A percentile compares a stretch with the other conserved stretches of the same genome.
Conservation (phyloP, 2,113 vertebrate species). For the Falco punctatus region DNA sequence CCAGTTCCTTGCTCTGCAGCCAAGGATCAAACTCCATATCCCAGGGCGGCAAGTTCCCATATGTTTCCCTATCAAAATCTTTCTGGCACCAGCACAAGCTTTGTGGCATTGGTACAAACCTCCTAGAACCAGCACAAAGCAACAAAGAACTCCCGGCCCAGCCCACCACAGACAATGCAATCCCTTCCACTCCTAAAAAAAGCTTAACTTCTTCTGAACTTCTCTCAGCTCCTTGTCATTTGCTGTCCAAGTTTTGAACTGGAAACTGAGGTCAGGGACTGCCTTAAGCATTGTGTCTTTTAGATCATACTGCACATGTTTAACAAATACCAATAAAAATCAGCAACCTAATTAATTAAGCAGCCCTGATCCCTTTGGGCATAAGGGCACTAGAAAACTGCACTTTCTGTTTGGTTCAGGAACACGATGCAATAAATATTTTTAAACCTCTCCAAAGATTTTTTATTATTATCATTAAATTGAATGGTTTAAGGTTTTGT, state of each 20-base stretch:
- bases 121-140: background rate
- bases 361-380: background rate
- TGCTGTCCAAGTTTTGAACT: background rate
- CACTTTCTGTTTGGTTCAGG: constrained; percentile 3
- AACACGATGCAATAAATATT: background rate
- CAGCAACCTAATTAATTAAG: background rate
- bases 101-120: background rate
- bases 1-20: background rate
- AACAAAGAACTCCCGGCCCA: background rate
- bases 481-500: background rate
- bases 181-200: background rate
- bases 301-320: background rate
- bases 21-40: background rate
- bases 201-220: background rate
- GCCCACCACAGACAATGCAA: background rate
- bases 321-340: background rate
- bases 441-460: background rate
- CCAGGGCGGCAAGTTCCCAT: background rate
- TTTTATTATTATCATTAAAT: background rate
- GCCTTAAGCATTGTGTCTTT: background rate
- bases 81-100: background rate
- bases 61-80: background rate
- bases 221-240: background rate
- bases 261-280: constrained; percentile 1
- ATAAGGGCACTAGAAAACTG: background rate